Evolutionary conservation across 2,888 invertebrate genomes (phyloP).

Genomic region (Pyralis farinalis): DNA sequence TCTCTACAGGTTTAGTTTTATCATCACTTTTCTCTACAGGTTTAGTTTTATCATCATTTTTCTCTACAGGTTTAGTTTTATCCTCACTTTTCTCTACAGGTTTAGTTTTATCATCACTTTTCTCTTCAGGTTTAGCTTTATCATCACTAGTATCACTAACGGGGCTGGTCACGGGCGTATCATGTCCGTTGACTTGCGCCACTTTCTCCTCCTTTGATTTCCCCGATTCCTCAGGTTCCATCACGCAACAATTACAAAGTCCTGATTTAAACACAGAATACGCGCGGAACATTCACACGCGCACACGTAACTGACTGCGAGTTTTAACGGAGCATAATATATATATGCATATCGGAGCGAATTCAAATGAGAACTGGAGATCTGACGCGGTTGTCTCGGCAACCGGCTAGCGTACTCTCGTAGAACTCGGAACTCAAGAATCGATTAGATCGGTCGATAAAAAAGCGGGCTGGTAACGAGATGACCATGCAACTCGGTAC

Average conservation of each 20-base stretch:
- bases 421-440: constrained; percentile 7
- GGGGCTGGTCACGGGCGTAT: constrained; percentile 39
- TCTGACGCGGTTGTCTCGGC: constrained; percentile 44
- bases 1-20: no score
- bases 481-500: constrained; percentile 8
- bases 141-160: constrained; percentile 49
- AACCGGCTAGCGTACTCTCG: constrained; percentile 30
- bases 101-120: no score
- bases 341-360: constrained; percentile 55
- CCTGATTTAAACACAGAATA: constrained; percentile 35
- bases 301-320: constrained; percentile 4
- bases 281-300: constrained; percentile 20
- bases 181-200: constrained; percentile 47
- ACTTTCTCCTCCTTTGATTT: constrained; percentile 23
- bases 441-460: constrained; percentile 11
- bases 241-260: constrained; percentile 35
- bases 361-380: constrained; percentile 32
- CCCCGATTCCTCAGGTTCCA: no score
- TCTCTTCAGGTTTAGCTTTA: no score
- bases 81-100: no score
- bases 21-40: no score
- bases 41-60: no score
- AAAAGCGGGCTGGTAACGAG: constrained; percentile 9
- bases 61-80: no score
- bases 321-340: constrained; percentile 41